A percentile compares a stretch with the other conserved stretches of the same genome.
These are phyloP conservation scores for Malacoctenus gilli DNA, from an alignment of 2,797 vertebrate genomes.

Conservation along the genomic window DNA sequence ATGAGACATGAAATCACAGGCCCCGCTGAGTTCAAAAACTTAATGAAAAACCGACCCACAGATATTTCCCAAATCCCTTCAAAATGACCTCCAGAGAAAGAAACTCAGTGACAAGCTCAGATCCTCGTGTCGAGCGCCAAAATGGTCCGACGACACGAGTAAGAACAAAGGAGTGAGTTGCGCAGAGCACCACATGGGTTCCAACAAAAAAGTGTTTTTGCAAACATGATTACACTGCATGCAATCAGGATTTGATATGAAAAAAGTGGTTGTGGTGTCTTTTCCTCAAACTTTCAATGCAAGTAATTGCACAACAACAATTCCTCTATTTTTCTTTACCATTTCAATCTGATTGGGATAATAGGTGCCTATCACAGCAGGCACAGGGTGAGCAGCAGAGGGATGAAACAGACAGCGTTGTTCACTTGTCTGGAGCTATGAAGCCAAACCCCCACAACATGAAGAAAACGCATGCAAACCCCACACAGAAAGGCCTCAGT, in stretches of 20 bases:
- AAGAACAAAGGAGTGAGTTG: neutral
- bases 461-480: no score
- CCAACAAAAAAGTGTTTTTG: neutral
- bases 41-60: neutral
- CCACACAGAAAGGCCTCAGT: no score
- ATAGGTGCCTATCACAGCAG: no score
- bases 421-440: no score
- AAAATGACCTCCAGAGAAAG: constrained; percentile 4
- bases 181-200: neutral
- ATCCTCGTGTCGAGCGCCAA: neutral
- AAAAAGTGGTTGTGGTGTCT: no score
- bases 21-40: neutral
- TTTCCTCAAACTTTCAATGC: no score
- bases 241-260: neutral
- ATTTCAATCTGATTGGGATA: no score
- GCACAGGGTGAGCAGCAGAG: no score
- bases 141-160: neutral
- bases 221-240: neutral
- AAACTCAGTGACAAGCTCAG: neutral
- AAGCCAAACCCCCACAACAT: no score
- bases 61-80: neutral
- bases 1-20: constrained; percentile 16
- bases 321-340: no score
- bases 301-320: no score
- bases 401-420: no score